Evolutionary conservation across 2,797 vertebrate genomes (phyloP).

Genomic region (Pagetopsis macropterus): DNA sequence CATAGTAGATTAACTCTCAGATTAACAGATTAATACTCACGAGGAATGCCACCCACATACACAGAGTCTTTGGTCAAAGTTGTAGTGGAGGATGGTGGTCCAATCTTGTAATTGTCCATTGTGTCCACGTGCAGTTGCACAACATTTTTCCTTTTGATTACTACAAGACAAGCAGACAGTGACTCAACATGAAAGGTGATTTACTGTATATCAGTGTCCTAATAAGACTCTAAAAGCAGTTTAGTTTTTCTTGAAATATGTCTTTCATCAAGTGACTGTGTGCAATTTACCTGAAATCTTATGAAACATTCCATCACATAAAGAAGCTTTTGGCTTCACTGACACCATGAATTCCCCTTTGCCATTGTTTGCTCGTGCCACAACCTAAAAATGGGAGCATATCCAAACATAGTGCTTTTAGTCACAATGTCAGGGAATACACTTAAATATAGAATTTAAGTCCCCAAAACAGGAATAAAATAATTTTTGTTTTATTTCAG

Average conservation of each 20-base stretch:
- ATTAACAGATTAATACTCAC: constrained; percentile 73
- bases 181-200: neutral
- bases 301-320: constrained; percentile 91
- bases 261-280: neutral
- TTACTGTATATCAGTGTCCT: neutral
- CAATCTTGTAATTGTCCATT: constrained; percentile 81
- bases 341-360: constrained; percentile 85
- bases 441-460: neutral
- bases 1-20: neutral
- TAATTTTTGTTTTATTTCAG: neutral
- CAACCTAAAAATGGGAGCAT: constrained; percentile 80
- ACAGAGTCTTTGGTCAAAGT: constrained; percentile 79
- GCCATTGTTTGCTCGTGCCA: constrained; percentile 84
- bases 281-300: constrained; percentile 87
- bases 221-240: neutral
- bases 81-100: constrained; percentile 63
- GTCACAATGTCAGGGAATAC: neutral
- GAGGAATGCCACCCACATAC: constrained; percentile 91
- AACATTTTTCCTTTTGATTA: constrained; percentile 85
- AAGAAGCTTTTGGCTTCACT: constrained; percentile 82
- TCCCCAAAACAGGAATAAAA: neutral
- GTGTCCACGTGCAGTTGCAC: constrained; percentile 88
- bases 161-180: constrained; percentile 69
- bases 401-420: constrained; percentile 13
- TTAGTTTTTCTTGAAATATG: neutral